Evolutionary conservation across 2,113 vertebrate genomes (phyloP).

Genomic region (Columbina picui): DNA sequence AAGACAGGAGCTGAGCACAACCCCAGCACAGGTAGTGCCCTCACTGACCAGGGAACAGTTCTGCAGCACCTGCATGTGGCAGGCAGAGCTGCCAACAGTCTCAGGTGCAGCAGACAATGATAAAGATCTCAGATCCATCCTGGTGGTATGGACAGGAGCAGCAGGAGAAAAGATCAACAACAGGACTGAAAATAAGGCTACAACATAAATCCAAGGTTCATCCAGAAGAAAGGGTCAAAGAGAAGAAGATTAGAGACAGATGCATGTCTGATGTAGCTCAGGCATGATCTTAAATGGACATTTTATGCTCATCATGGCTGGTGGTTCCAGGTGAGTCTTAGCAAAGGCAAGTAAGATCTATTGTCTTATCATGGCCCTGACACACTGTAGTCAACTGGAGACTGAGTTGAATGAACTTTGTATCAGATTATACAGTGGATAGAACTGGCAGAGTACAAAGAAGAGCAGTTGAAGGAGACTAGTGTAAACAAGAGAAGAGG

Average conservation of each 20-base stretch:
- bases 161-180: background rate
- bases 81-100: background rate
- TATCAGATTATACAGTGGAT: background rate
- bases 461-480: background rate
- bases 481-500: background rate
- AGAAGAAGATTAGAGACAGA: background rate
- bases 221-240: background rate
- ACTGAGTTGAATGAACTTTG: background rate
- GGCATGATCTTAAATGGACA: background rate
- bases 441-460: background rate
- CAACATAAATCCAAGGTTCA: background rate
- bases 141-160: fast-evolving
- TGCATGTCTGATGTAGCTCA: fast-evolving
- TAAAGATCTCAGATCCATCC: background rate
- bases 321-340: background rate
- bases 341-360: background rate
- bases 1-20: background rate
- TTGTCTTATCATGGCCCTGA: background rate
- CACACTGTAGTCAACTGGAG: background rate
- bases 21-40: background rate
- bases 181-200: background rate
- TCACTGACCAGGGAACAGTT: background rate
- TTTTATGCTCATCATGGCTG: background rate
- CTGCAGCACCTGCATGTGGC: background rate
- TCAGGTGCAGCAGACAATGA: background rate